Evolutionary conservation across 2,888 invertebrate species (phyloP), one percentile per base, ranked within the genome.

Genomic region (Leucania comma): DNA sequence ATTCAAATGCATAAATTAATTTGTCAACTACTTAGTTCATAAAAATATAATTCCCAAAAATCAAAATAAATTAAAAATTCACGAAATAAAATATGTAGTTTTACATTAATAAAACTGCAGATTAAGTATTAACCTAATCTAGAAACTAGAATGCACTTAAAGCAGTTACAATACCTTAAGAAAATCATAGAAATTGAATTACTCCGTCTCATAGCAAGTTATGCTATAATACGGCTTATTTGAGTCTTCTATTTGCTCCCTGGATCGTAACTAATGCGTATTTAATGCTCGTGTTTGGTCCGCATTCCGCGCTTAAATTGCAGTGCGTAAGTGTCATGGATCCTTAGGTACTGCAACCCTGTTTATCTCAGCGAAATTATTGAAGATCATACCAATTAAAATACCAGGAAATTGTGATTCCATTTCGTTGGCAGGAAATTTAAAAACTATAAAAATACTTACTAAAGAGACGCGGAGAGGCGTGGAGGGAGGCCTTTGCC

Each of bases 191-290:
- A 75, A 59, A 75, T 83, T 59, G 48, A 80, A 71, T 75, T 53
- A 62, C 68, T 29, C 46, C 48, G 12, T 54, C 20, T 75, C 66
- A 70, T 62, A 68, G 59, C 58, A 26, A 68, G 53, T 71, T 72
- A 77, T 70, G 72, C 48, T 69, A 74, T 71, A 84, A 38, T 71
- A 82, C 78, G 73, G 67, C 72, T 79, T 73, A 85, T 85, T 84
- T 81, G 74, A 58, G 57, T 75, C 62, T 65, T 50, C 72, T 67
- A 74, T 75, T 76, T 82, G 78, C 79, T 82, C 78, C 67, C 67
- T 82, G 78, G 67, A 68, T 74, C 70, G 87, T 80, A 87, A 84
- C 86, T 85, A 85, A 87, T 82, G 81, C 72, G 78, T 79, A 78
- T 85, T 87, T 86, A 84, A 87, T 87, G 83, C 78, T 69, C 64